Percentiles rank a stretch among this genome's conserved stretches.
These are phyloP conservation scores for Heloderma charlesbogerti DNA, from an alignment of 2,113 vertebrate genomes.

Conservation along the genomic window DNA sequence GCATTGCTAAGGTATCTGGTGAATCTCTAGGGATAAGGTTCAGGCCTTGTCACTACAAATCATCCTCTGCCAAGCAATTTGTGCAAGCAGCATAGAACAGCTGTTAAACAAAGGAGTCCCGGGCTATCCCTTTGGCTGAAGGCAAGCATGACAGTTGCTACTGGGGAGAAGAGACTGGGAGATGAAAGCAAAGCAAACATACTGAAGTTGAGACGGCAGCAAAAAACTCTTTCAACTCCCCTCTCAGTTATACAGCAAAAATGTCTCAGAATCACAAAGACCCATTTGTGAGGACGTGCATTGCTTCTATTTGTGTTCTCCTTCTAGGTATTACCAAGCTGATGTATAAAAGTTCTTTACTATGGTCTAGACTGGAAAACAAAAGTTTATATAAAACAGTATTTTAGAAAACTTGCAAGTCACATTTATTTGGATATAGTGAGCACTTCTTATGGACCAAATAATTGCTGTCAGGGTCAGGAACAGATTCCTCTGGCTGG, in stretches of 20 bases:
- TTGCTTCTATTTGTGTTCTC: neutral
- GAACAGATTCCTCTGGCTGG: neutral
- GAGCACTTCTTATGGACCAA: constrained; percentile 31
- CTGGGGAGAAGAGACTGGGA: constrained; percentile 65
- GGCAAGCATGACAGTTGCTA: constrained; percentile 68
- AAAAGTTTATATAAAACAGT: neutral
- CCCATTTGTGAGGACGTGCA: neutral
- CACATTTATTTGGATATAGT: constrained; percentile 28
- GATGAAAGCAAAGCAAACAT: constrained; percentile 78
- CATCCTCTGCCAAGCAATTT: constrained; percentile 76
- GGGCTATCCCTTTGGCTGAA: constrained; percentile 67
- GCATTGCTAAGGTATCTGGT: constrained; percentile 76
- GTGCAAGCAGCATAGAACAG: constrained; percentile 75
- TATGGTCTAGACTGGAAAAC: neutral
- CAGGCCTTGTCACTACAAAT: constrained; percentile 80
- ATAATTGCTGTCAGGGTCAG: constrained; percentile 20
- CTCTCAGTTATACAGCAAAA: neutral
- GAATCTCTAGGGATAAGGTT: constrained; percentile 74
- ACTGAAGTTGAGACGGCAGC: constrained; percentile 72
- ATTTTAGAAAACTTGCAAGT: neutral
- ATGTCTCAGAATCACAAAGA: neutral
- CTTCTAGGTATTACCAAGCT: neutral
- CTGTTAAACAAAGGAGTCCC: constrained; percentile 75
- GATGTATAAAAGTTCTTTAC: neutral
- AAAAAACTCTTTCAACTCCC: constrained; percentile 12